phyloP scores from a whole-genome alignment of 1,140 invertebrate genomes.

The Drosophila navojoa region DNA sequence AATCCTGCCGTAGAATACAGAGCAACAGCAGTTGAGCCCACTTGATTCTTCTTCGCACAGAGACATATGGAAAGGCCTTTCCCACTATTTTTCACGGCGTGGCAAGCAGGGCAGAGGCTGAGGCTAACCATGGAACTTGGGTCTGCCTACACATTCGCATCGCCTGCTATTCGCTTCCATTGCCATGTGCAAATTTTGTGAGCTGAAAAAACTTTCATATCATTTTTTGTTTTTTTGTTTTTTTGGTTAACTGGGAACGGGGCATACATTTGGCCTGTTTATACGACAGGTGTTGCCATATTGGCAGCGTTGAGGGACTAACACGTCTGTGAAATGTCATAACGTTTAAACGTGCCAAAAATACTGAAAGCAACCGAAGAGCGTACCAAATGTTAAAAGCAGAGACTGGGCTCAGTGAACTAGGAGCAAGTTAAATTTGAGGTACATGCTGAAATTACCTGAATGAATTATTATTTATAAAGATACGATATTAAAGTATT shows the following conservation, averaged over 20 bases:
- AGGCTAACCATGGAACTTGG: slow-evolving; percentile 3
- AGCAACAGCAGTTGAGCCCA: slow-evolving; percentile 55
- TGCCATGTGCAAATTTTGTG: slow-evolving; percentile 46
- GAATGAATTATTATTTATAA: neutral
- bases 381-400: slow-evolving; percentile 17
- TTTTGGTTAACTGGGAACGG: neutral
- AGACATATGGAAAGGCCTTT: slow-evolving; percentile 11
- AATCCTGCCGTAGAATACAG: slow-evolving; percentile 58
- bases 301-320: slow-evolving; percentile 70
- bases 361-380: slow-evolving; percentile 61
- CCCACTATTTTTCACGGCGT: slow-evolving; percentile 55
- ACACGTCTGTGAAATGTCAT: slow-evolving; percentile 83
- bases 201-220: slow-evolving; percentile 32
- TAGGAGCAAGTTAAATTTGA: neutral
- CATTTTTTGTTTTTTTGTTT: too few relatives aligned
- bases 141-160: slow-evolving; percentile 11
- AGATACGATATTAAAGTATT: neutral
- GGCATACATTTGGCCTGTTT: slow-evolving; percentile 55
- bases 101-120: slow-evolving; percentile 7
- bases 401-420: slow-evolving; percentile 6
- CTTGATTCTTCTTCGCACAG: neutral
- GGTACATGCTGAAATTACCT: neutral
- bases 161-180: slow-evolving; percentile 8
- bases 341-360: slow-evolving; percentile 82
- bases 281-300: slow-evolving; percentile 78